Base-by-base conservation (phyloP, 2,797 vertebrate genomes). In the Silurus lanzhouensis region DNA sequence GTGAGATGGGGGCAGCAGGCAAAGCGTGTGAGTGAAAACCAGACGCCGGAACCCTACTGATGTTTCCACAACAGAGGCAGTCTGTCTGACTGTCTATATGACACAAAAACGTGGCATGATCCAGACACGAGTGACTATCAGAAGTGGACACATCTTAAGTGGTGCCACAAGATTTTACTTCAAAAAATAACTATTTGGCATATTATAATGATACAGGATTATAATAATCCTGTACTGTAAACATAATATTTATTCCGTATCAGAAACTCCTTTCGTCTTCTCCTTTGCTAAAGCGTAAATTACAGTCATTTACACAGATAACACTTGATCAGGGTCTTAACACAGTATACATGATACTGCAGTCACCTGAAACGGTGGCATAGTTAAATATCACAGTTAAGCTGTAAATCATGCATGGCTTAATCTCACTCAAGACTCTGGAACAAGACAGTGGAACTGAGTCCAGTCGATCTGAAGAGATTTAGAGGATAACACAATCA, bases 401-500 rank as follows among this genome's bases (percentile, higher is more conserved):
- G 82, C 44, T 70, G 25, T 25, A 87, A 67, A 74, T 83, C 58
- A 86, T 38, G 38, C 72, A 84, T 55, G 84, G 52, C 60, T 52
- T 48, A 76, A 61, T 89, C 90, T 91, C 57, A 71, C 89, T 87
- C 86, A 44, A 17, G 71, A 81, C 72, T 87, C 76, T 85, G 27
- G 27, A 27, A 27, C 27, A 27, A 27, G 27, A 27, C 67, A n/a
- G 80, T 75, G 84, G 86, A 87, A 87, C 87, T 87, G 85, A 86
- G 31, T 64, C 92, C 91, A 91, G 78, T 89, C 92, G 93, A 94
- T 93, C 93, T 91, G 89, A 89, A 86, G 89, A 71, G 93, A 95
- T 94, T 94, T 93, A 88, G 68, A 77, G 92, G 91, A 93, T 93
- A 93, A 94, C 91, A 89, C 86, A 91, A 93, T 92, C 93, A 88